These are phyloP conservation scores for Chionis minor DNA, from an alignment of 2,113 vertebrate genomes.

Conservation along the genomic window DNA sequence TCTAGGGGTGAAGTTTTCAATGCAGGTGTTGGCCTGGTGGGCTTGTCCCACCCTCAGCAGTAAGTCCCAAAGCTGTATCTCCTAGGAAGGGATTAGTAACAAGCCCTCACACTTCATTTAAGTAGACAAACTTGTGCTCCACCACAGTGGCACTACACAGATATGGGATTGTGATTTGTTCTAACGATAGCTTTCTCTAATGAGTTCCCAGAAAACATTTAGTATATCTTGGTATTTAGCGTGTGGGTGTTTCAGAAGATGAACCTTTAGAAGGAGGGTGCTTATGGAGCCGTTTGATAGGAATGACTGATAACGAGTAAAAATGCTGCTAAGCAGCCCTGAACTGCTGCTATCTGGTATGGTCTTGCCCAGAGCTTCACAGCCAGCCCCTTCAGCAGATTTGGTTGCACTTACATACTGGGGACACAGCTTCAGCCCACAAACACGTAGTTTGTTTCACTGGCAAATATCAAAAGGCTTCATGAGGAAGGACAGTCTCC, in stretches of 20 bases:
- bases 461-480: neutral
- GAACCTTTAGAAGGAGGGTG: neutral
- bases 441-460: neutral
- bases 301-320: constrained; percentile 26
- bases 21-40: neutral
- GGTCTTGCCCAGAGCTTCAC: neutral
- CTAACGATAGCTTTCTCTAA: neutral
- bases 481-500: neutral
- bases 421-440: neutral
- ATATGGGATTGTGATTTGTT: neutral
- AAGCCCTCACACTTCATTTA: neutral
- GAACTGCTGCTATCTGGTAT: neutral
- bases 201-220: neutral
- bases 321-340: neutral
- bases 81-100: neutral
- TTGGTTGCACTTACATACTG: neutral
- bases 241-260: neutral
- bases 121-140: neutral
- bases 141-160: neutral
- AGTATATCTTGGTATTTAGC: neutral
- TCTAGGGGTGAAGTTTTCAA: neutral
- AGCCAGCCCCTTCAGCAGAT: neutral
- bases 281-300: neutral
- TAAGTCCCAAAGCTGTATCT: neutral
- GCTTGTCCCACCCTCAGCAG: neutral